phyloP scores from a whole-genome alignment of 2,888 invertebrate genomes.

The Latheticus oryzae region DNA sequence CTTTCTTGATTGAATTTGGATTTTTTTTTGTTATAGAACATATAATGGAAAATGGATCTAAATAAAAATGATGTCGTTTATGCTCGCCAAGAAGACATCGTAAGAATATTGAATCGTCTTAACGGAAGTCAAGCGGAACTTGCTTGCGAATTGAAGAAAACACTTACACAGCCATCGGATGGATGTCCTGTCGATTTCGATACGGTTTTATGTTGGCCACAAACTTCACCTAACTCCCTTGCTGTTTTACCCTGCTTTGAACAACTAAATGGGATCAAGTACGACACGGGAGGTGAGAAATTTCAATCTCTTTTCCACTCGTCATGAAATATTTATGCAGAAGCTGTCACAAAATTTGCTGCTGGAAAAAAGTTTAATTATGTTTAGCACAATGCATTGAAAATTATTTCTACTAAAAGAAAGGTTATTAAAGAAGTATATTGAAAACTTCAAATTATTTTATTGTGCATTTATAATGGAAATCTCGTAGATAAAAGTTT shows the following conservation, averaged over 20 bases:
- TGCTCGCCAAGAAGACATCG: constrained; percentile 24
- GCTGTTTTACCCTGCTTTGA: constrained; percentile 81
- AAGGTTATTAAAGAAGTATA: too few species aligned
- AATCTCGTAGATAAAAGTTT: too few species aligned
- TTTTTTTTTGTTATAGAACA: too few species aligned
- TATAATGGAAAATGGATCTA: constrained; percentile 24
- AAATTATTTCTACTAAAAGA: too few species aligned
- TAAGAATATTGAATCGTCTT: constrained; percentile 21
- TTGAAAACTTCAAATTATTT: too few species aligned
- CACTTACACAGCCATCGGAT: constrained; percentile 35
- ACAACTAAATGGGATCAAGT: constrained; percentile 79
- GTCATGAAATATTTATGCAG: too few species aligned
- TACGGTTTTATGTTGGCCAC: constrained; percentile 83
- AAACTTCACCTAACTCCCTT: constrained; percentile 74
- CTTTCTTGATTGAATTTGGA: too few species aligned
- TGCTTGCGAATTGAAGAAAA: constrained; percentile 47
- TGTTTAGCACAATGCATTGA: too few species aligned
- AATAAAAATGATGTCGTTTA: constrained; percentile 12
- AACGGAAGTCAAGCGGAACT: constrained; percentile 47
- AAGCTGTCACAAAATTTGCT: too few species aligned
- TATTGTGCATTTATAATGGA: too few species aligned
- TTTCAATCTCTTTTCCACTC: too few species aligned
- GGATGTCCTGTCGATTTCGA: constrained; percentile 65
- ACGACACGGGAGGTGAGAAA: constrained; percentile 78
- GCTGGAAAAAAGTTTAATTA: too few species aligned